Base-by-base conservation (phyloP, 2,888 invertebrate species). In the Helicoverpa assulta region DNA sequence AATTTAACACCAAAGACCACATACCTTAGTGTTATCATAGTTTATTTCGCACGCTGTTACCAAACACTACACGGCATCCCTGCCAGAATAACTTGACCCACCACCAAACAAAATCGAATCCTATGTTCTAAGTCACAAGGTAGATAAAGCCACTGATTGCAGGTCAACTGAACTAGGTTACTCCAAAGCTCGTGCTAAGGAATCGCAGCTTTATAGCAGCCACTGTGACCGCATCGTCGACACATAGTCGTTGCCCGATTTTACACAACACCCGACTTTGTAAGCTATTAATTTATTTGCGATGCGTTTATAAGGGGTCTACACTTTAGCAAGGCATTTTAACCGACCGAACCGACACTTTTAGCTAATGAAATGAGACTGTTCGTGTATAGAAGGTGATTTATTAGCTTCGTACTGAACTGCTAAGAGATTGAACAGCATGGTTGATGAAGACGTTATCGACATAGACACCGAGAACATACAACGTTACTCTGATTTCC, bases 1-100 rank as follows among this genome's bases (percentile, higher is more conserved):
- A 89, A 91, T 91, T 90, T 90, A 90, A 89, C 89, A 87, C 88
- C 85, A 81, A 89, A 90, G 87, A 89, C 89, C 87, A 87, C 88
- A 90, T 91, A 90, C 90, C 89, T 89, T 79, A 86, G 85, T 88
- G 90, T 91, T 93, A 93, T 92, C 93, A 86, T 91, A 91, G 93
- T 94, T 93, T 94, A 94, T 92, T 93, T 90, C 88, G 85, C 91
- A 90, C 87, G 90, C 86, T 90, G 91, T 90, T 91, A 91, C 91
- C 90, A 88, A 91, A 90, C 88, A 86, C 83, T 90, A 91, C 90
- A 91, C 73, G 84, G 77, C 69, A 80, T 73, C 19, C 50, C 67
- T 78, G 56, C 90, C 85, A 89, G 71, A 71, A 63, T 84, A 78
- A 68, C 54, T 67, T 78, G 88, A 86, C 59, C 88, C 81, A 2